A percentile compares a stretch with the other conserved stretches of the same genome.
Evolutionary conservation across 1,140 invertebrate species (phyloP).

Genomic region (Zaprionus ornatus): DNA sequence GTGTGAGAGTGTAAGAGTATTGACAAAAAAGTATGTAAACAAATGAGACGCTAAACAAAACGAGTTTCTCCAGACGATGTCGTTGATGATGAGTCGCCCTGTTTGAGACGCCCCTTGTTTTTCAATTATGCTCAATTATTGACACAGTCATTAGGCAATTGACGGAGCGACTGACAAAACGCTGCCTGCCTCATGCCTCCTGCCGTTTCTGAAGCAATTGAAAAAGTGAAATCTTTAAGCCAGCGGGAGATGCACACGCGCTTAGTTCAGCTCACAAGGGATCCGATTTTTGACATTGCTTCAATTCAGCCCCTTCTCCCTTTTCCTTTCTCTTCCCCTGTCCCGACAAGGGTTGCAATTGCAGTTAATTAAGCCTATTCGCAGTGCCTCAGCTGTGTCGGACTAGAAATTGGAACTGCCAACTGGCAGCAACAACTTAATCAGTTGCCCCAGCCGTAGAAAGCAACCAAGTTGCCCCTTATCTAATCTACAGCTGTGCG

Average conservation of each 20-base stretch:
- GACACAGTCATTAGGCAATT: slow-evolving; percentile 67
- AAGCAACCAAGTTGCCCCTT: slow-evolving; percentile 8
- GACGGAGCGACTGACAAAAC: slow-evolving; percentile 41
- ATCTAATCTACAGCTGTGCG: slow-evolving; percentile 55
- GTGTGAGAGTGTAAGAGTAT: background rate
- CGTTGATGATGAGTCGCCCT: slow-evolving; percentile 15
- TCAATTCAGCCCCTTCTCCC: background rate
- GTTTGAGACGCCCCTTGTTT: slow-evolving; percentile 59
- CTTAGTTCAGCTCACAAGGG: background rate
- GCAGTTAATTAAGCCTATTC: slow-evolving; percentile 73
- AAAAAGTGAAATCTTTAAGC: slow-evolving; percentile 49
- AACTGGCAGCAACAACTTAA: slow-evolving; percentile 30
- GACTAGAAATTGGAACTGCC: background rate
- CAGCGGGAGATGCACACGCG: slow-evolving; percentile 50
- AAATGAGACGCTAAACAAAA: slow-evolving; percentile 50
- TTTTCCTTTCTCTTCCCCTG: background rate
- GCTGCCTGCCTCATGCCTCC: slow-evolving; percentile 13
- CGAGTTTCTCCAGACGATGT: slow-evolving; percentile 27
- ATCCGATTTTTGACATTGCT: slow-evolving; percentile 18
- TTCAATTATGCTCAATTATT: slow-evolving; percentile 79
- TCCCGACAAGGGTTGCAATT: slow-evolving; percentile 51
- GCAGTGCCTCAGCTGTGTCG: slow-evolving; percentile 23
- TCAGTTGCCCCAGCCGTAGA: slow-evolving; percentile 29
- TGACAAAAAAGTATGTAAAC: slow-evolving; percentile 64
- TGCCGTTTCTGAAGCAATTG: slow-evolving; percentile 36